Conservation (phyloP, 92 coral and sea anemone genomes). For the Umimayanthus kanabou region DNA sequence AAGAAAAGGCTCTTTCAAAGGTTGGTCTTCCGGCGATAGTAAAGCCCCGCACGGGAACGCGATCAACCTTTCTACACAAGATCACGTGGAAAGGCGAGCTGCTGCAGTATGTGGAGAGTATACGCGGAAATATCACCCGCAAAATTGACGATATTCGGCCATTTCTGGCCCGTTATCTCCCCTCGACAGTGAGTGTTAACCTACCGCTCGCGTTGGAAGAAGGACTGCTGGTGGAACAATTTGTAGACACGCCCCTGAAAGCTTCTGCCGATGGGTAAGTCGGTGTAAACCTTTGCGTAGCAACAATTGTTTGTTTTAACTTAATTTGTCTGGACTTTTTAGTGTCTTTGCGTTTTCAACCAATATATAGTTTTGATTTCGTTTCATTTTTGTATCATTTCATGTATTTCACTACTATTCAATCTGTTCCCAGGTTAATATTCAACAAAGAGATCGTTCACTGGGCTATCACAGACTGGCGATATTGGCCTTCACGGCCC, state of each 20-base stretch:
- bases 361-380: background rate
- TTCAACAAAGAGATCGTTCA: constrained; percentile 31
- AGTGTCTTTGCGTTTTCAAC: too few relatives aligned
- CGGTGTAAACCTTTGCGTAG: too few relatives aligned
- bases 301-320: too few relatives aligned
- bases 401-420: too few relatives aligned
- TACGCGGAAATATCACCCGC: background rate
- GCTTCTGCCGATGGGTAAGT: constrained; percentile 41
- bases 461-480: constrained; percentile 47
- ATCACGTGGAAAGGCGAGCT: constrained; percentile 27
- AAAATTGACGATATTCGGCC: constrained; percentile 39
- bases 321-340: too few relatives aligned
- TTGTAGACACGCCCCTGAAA: constrained; percentile 36
- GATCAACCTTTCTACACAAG: constrained; percentile 42
- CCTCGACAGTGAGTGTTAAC: background rate
- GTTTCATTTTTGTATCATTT: background rate
- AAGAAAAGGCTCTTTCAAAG: constrained; percentile 9
- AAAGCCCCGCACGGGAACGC: constrained; percentile 39
- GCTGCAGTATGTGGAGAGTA: constrained; percentile 28
- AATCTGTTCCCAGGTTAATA: background rate
- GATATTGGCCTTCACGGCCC: constrained; percentile 38
- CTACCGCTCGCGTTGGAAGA: constrained; percentile 23
- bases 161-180: constrained; percentile 26
- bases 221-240: constrained; percentile 25
- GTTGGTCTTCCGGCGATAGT: constrained; percentile 40